Evolutionary conservation across 2,113 vertebrate species (phyloP), one percentile per base, ranked within the genome.

Genomic region (Chascanopsetta lugubris): DNA sequence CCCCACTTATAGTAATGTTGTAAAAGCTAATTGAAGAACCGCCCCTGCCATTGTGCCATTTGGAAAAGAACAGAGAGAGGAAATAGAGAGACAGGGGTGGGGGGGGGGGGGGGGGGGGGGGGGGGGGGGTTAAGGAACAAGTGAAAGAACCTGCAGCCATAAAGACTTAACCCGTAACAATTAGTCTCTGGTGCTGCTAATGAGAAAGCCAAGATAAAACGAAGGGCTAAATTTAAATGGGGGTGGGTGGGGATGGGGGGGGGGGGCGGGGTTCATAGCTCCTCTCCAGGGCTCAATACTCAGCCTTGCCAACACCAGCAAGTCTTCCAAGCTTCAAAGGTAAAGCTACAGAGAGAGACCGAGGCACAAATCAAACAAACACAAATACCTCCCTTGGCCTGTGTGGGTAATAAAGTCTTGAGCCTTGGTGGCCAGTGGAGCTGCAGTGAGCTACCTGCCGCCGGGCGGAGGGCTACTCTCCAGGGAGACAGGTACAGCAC

Each of bases 11-110:
- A 94, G 93, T 93, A 94, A 88, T 89, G 92, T 93, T 93, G 95
- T 94, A 94, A 96, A 96, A 93, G 87, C 92, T 94, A 94, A 96
- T 97, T 97, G n/a, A n/a, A 95, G 94, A 92, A 89, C 91, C 90
- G 18, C 90, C 85, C 90, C 88, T 83, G 72, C 91, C 88, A 91
- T 91, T 93, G 87, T 83, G 75, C 91, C 88, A 91, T 91, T 93
- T 94, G 92, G 92, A 93, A 93, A 69, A 91, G 89, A 92, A 68
- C 77, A 72, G 56, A 34, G 57, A 53, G 72, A 75, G 71, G 77
- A 67, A 69, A 45, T n/a, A n/a, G n/a, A n/a, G n/a, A n/a, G n/a
- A n/a, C n/a, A n/a, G 32, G 10, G 61, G 70, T 22, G 18, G 30
- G 45, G 47, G 47, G 46, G 49, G 47, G 45, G 59, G 38, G n/a